Conservation (phyloP, 2,888 invertebrate species). For the Siphonodentalium dalli region DNA sequence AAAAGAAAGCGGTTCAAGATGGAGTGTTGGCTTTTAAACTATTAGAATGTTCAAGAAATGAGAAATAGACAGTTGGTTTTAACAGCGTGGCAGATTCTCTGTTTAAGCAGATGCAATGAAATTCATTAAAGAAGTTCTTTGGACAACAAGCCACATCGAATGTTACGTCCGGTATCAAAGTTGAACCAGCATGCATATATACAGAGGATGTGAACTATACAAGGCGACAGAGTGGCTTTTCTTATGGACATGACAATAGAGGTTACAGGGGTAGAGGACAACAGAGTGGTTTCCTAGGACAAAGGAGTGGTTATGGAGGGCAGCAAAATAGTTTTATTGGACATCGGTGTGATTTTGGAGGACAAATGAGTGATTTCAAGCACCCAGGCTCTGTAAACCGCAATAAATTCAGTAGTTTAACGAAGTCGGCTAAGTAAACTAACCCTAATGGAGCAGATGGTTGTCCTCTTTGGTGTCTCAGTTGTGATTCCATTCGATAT, state of each 20-base stretch:
- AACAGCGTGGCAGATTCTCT: slow-evolving; percentile 20
- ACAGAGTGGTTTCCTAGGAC: not conserved
- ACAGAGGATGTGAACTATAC: slow-evolving; percentile 18
- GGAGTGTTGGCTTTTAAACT: slow-evolving; percentile 25
- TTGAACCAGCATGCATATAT: slow-evolving; percentile 10
- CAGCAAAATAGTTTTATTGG: not conserved
- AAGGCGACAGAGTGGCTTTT: slow-evolving; percentile 4
- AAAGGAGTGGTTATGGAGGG: not conserved
- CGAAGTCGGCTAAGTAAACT: slow-evolving; percentile 3
- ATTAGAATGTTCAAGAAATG: slow-evolving; percentile 11
- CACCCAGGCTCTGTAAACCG: no score
- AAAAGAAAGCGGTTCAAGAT: slow-evolving; percentile 18
- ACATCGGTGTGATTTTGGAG: no score
- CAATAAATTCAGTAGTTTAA: no score
- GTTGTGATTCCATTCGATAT: slow-evolving; percentile 26
- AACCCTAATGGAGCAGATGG: slow-evolving; percentile 23
- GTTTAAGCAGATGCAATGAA: no score
- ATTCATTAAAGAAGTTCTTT: no score
- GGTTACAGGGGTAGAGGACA: not conserved
- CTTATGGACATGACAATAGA: not conserved
- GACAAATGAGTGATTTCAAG: no score
- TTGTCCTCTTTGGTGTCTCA: slow-evolving; percentile 14
- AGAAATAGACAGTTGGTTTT: slow-evolving; percentile 25
- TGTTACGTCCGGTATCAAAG: slow-evolving; percentile 14
- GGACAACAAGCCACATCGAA: no score